phyloP scores from a whole-genome alignment of 2,888 invertebrate genomes.

The Dicycla oo region DNA sequence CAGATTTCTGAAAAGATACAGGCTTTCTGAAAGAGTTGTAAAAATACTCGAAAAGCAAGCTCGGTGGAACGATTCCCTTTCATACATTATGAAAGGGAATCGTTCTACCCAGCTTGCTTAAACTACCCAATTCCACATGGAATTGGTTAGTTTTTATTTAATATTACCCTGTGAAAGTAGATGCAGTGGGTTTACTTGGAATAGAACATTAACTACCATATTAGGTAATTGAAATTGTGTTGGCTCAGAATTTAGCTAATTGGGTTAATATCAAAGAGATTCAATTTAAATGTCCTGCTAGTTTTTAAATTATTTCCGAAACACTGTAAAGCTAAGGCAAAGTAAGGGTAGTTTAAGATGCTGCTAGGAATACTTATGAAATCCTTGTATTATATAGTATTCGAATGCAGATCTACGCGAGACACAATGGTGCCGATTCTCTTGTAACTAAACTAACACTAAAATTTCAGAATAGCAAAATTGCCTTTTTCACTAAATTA shows the following conservation, averaged over 20 bases:
- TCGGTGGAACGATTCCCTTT: conserved; percentile 1
- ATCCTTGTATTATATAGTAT: too few species aligned
- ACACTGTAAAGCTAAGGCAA: background rate
- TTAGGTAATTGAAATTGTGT: background rate
- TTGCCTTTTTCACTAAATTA: too few species aligned
- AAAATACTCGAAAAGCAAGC: conserved; percentile 2
- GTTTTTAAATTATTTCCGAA: background rate
- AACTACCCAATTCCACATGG: too few species aligned
- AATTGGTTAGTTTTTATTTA: conserved; percentile 6
- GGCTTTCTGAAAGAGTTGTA: conserved; percentile 15
- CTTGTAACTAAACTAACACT: too few species aligned
- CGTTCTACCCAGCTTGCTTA: too few species aligned
- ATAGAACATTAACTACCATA: background rate
- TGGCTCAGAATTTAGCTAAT: background rate
- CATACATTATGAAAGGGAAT: too few species aligned
- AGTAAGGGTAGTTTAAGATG: background rate
- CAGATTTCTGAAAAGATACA: conserved; percentile 38
- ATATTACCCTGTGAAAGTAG: background rate
- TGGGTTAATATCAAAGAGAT: background rate
- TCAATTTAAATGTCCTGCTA: background rate
- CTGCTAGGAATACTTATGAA: background rate
- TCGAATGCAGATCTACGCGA: too few species aligned
- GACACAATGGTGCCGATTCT: too few species aligned
- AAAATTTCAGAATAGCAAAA: too few species aligned
- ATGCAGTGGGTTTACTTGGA: background rate